A percentile compares a stretch with the other conserved stretches of the same genome.
Evolutionary conservation across 2,888 invertebrate genomes (phyloP).

Genomic region (Sinohyriopsis cumingii): DNA sequence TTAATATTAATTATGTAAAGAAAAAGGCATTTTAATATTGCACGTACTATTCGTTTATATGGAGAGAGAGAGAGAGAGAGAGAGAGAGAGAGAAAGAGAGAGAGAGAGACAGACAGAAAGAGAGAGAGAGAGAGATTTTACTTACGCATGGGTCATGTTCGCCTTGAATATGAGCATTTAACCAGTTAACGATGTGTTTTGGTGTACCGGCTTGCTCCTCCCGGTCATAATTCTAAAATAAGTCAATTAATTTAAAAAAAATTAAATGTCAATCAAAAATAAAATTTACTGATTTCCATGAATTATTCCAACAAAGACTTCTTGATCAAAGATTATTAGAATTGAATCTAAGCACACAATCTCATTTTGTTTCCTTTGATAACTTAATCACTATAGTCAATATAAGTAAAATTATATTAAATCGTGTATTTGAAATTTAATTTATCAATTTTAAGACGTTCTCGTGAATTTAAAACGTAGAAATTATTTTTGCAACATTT

Average conservation of each 20-base stretch:
- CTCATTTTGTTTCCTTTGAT: no score
- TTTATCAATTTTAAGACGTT: no score
- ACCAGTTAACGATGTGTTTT: constrained; percentile 54
- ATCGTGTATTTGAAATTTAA: no score
- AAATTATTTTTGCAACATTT: no score
- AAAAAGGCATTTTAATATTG: no score
- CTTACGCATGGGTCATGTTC: constrained; percentile 58
- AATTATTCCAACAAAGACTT: no score
- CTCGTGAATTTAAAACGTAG: no score
- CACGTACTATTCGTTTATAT: not conserved
- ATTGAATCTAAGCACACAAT: no score
- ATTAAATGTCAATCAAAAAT: not conserved
- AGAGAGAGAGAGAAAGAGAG: constrained; percentile 11
- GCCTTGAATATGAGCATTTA: constrained; percentile 49
- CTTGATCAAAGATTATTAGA: no score
- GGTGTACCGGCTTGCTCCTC: constrained; percentile 64
- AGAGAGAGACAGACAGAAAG: constrained; percentile 16
- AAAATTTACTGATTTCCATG: not conserved
- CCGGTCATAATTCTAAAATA: constrained; percentile 64
- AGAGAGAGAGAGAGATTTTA: constrained; percentile 21
- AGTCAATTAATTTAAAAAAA: not conserved
- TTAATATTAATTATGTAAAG: no score
- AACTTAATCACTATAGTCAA: no score
- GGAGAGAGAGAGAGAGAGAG: constrained; percentile 7
- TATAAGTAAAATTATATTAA: no score